Base-by-base conservation (phyloP, 1,140 invertebrate genomes). In the Nephotettix cincticeps region DNA sequence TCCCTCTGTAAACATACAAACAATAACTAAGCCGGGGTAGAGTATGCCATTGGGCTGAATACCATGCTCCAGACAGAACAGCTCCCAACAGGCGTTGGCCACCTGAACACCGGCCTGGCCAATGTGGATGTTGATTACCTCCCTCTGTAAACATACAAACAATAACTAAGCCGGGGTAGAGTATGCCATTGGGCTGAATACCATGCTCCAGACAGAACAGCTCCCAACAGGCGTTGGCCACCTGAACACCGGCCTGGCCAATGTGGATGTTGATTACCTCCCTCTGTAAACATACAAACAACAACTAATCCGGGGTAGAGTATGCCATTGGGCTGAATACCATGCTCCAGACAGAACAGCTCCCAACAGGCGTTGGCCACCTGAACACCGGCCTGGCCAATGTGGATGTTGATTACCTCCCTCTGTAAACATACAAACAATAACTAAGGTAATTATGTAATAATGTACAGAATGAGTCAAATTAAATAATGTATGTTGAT, bases 41-140 rank as follows among this genome's bases (percentile, higher is more conserved):
- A 63, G 1, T 6, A 54, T 11, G 27, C 67, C 67, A 54, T 69
- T 47, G 1, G 67, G 67, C 30, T 27, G 25, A 19, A 69, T 69
- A 0, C 93, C 92, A 83, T 95, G 93, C 80, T 95, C 94, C 75
- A 95, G 81, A 79, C 94, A 95, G 83, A 95, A 95, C 68, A 96
- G 84, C 79, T 96, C 94, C 89, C 89, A 91, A 79, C 89, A 90
- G 65, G 91, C 91, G 80, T 94, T 94, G 73, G 93, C 93, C 78
- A 95, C 94, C 83, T 96, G 94, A 1, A 94, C 92, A 58, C 93
- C 93, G 71, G 93, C 93, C 83, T 96, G 93, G 54, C 93, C 93
- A 76, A 95, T 88, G 81, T 95, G 93, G 72, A 95, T 87, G 75
- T 90, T 93, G 77, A 95, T 92, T 78, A 91, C 93, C 86, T 95